These are phyloP conservation scores for Cyprinus carpio DNA, from an alignment of 2,113 vertebrate genomes.

Conservation along the genomic window DNA sequence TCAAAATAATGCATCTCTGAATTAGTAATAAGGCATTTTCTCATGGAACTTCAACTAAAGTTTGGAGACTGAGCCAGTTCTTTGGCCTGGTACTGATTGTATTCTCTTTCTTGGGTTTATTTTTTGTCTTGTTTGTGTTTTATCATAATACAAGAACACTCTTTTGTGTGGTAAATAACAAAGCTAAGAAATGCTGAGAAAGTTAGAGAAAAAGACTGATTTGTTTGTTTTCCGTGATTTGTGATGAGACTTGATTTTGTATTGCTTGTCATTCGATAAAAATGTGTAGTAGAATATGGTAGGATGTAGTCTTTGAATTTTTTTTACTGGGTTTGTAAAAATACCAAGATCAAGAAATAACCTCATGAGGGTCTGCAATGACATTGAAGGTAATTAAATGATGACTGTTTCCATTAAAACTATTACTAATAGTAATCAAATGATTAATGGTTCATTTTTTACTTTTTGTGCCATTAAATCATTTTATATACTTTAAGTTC, in stretches of 20 bases:
- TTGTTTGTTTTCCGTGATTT: not conserved
- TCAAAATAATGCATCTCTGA: not conserved
- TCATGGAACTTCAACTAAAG: slow-evolving; percentile 1
- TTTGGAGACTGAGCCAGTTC: not conserved
- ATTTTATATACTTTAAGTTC: not conserved
- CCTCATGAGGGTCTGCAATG: not conserved
- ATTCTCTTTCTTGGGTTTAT: not conserved
- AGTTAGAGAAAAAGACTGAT: not conserved
- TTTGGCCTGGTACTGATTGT: not conserved
- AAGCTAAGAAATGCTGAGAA: not conserved
- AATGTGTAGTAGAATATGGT: no score
- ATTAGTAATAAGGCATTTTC: not conserved
- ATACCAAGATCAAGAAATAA: slow-evolving; percentile 21
- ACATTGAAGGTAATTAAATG: not conserved
- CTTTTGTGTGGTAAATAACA: slow-evolving; percentile 17
- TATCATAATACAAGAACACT: not conserved
- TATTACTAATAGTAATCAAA: not conserved
- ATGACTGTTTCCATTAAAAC: no score
- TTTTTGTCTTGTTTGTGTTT: slow-evolving; percentile 25
- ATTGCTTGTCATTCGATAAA: not conserved
- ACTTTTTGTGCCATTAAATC: not conserved
- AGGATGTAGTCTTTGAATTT: not conserved
- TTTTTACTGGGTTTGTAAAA: not conserved
- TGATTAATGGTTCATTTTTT: slow-evolving; percentile 21
- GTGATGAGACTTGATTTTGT: not conserved